phyloP scores from a whole-genome alignment of 2,888 invertebrate species.

The Tineola bisselliella region DNA sequence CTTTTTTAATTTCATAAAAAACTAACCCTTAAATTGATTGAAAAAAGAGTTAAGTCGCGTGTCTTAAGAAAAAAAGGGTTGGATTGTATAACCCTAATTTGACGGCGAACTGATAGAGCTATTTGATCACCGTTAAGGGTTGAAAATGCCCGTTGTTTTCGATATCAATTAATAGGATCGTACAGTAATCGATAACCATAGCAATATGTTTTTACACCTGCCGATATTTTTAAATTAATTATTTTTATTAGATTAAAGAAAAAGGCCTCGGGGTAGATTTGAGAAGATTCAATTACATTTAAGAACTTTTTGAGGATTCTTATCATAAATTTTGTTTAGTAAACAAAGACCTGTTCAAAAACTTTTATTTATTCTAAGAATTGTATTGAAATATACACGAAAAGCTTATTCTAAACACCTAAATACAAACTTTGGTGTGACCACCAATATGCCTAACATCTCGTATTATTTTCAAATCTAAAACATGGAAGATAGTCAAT shows the following conservation, averaged over 20 bases:
- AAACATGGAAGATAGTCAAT: too few relatives aligned
- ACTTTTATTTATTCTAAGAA: too few relatives aligned
- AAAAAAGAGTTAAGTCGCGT: conserved; percentile 60
- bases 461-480: too few relatives aligned
- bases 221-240: conserved; percentile 19
- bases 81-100: conserved; percentile 58
- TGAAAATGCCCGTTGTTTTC: conserved; percentile 52
- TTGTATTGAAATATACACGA: too few relatives aligned
- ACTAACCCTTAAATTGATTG: conserved; percentile 49
- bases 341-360: too few relatives aligned
- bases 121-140: conserved; percentile 50
- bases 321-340: too few relatives aligned
- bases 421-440: too few relatives aligned
- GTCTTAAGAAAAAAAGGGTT: conserved; percentile 38
- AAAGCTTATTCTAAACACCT: too few relatives aligned
- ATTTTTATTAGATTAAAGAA: not conserved
- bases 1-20: conserved; percentile 52
- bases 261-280: not conserved
- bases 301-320: too few relatives aligned
- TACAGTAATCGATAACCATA: conserved; percentile 61
- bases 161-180: conserved; percentile 66
- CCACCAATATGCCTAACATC: too few relatives aligned
- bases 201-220: conserved; percentile 60
- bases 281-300: too few relatives aligned
- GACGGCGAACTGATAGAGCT: conserved; percentile 59